Base-by-base conservation (phyloP, 1,140 invertebrate species). In the Lethrus apterus region DNA sequence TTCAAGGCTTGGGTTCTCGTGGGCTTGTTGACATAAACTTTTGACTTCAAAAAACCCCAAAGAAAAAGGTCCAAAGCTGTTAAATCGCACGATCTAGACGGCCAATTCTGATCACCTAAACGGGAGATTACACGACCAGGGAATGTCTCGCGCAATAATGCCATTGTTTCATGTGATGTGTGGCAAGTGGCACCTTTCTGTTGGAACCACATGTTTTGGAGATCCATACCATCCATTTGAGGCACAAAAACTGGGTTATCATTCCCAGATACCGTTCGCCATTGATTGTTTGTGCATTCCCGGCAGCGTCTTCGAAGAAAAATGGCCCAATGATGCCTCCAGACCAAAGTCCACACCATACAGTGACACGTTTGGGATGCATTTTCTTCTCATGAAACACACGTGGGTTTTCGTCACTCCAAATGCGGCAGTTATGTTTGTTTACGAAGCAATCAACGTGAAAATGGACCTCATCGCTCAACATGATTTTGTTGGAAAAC, bases 291-390 rank as follows among this genome's bases (percentile, higher is more conserved):
- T 7, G 13, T 24, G 40, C 40, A 15, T 43, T 13, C 4, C 14
- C 21, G 4, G 40, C 23, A 15, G 32, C 43, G 21, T 44, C 19
- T 33, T 44, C 24, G 29, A 56, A 54, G 35, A 56, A 58, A 40
- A 43, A 57, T 44, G 48, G 52, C 46, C 61, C 58, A 49, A 60
- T 62, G 13, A 66, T 56, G 46, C 57, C 58, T 49, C 51, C 61
- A 52, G 52, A 21, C 24, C 40, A 23, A 42, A 26, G 11, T 11
- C 4, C 40, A 29, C 40, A 13, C 31, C 23, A 44, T 19, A 44
- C 17, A 44, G 43, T 33, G 31, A 30, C 15, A 18, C 43, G 11
- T 44, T 33, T 13, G 11, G 14, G 40, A 43, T 43, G 40, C 13
- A 29, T 33, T 33, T 44, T 15, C 14, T 11, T 33, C 14, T 44